Evolutionary conservation across 2,797 vertebrate genomes (phyloP).

Genomic region (Amblyopsis hoosieri): DNA sequence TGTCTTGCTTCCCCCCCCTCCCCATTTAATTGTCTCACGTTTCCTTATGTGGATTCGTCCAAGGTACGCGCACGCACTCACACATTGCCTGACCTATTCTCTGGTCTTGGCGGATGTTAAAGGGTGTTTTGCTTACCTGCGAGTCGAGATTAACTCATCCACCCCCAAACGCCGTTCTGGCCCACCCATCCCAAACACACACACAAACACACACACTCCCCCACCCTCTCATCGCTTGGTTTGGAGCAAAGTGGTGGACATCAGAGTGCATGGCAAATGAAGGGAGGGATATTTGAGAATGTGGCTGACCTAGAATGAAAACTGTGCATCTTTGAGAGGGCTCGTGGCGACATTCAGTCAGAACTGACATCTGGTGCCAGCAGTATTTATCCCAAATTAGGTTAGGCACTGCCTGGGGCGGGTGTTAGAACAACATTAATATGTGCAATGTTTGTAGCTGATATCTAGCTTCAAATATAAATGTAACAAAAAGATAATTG

Average conservation of each 20-base stretch:
- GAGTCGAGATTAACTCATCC: conserved; percentile 56
- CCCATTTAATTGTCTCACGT: conserved; percentile 38
- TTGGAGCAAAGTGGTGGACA: conserved; percentile 25
- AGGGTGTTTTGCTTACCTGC: conserved; percentile 67
- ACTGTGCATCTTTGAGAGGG: conserved; percentile 42
- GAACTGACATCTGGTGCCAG: conserved; percentile 26
- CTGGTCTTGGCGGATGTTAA: conserved; percentile 60
- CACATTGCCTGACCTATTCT: conserved; percentile 50
- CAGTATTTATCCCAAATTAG: conserved; percentile 27
- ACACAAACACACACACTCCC: not conserved
- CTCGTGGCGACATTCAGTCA: conserved; percentile 32
- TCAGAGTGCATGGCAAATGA: conserved; percentile 45
- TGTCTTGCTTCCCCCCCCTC: conserved; percentile 21
- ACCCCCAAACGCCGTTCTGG: conserved; percentile 30
- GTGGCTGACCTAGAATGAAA: conserved; percentile 44
- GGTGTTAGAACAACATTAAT: conserved; percentile 7
- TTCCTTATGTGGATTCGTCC: not conserved
- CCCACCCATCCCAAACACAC: not conserved
- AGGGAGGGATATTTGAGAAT: conserved; percentile 27
- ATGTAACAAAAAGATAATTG: not conserved
- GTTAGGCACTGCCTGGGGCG: conserved; percentile 15
- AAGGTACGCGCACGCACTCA: not conserved
- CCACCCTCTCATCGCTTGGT: conserved; percentile 1
- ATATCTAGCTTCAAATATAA: conserved; percentile 6
- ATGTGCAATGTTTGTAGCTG: not conserved